These are phyloP conservation scores for Coracopsis vasa DNA, from an alignment of 2,113 vertebrate genomes.

Conservation along the genomic window DNA sequence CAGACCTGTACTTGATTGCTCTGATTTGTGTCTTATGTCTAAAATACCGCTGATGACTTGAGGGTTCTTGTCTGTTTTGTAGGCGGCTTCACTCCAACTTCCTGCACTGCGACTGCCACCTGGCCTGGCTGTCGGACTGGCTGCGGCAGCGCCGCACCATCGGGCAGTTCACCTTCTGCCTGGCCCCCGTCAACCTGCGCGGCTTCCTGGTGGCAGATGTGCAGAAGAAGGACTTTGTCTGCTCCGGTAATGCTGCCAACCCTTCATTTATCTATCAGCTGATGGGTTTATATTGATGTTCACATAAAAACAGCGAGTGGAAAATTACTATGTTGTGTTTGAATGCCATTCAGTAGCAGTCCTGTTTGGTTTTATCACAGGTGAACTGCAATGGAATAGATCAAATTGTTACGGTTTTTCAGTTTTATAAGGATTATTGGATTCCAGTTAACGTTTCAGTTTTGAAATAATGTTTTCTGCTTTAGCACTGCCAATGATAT, in stretches of 20 bases:
- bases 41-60: fast-evolving
- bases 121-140: slow-evolving; percentile 98
- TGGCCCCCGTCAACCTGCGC: slow-evolving; percentile 91
- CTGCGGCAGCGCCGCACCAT: slow-evolving; percentile 88
- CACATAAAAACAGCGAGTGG: background rate
- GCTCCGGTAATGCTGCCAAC: slow-evolving; percentile 81
- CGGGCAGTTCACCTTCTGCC: slow-evolving; percentile 97
- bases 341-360: background rate
- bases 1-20: background rate
- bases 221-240: slow-evolving; percentile 95
- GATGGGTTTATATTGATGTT: background rate
- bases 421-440: background rate
- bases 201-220: slow-evolving; percentile 95
- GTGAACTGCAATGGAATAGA: slow-evolving; percentile 2
- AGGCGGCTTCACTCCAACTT: slow-evolving; percentile 97
- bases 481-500: background rate
- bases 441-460: slow-evolving; percentile 13
- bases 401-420: slow-evolving; percentile 20
- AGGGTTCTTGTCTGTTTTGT: background rate
- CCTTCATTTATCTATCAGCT: background rate
- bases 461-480: slow-evolving; percentile 18
- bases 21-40: background rate
- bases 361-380: background rate
- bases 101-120: slow-evolving; percentile 95
- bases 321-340: background rate